A percentile compares a stretch with the other conserved stretches of the same genome.
Conservation (phyloP, 1,140 invertebrate genomes). For the Drosophila serrata region DNA sequence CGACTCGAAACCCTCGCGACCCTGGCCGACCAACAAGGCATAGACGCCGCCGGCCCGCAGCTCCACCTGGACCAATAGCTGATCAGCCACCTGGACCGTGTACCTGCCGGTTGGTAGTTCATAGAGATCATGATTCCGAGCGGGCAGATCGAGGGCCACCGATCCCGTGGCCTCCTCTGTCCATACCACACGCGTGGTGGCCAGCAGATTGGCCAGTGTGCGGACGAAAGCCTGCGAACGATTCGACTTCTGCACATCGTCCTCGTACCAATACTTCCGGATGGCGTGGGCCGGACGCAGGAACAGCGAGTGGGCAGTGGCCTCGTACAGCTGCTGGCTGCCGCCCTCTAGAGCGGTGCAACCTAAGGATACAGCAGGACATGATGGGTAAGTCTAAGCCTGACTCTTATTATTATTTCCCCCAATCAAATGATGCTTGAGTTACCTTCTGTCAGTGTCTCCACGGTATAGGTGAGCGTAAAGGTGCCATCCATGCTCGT, state of each 20-base stretch:
- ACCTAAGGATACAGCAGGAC: not conserved
- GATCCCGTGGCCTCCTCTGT: slow-evolving; percentile 26
- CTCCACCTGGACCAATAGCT: slow-evolving; percentile 6
- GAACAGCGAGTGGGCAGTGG: slow-evolving; percentile 85
- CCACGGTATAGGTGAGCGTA: slow-evolving; percentile 52
- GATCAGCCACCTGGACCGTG: slow-evolving; percentile 20
- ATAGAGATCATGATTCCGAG: slow-evolving; percentile 59
- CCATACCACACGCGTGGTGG: slow-evolving; percentile 57
- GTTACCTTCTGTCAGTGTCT: slow-evolving; percentile 48
- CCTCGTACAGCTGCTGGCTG: slow-evolving; percentile 56
- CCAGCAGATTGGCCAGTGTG: slow-evolving; percentile 59
- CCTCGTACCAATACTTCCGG: slow-evolving; percentile 56
- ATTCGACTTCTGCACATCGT: slow-evolving; percentile 72
- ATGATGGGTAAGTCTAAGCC: not conserved
- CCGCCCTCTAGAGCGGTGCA: slow-evolving; percentile 42
- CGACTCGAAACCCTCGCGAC: slow-evolving; percentile 17
- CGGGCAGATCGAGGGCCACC: slow-evolving; percentile 44
- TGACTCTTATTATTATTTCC: not conserved
- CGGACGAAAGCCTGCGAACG: slow-evolving; percentile 59
- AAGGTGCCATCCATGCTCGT: slow-evolving; percentile 51
- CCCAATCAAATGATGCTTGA: not conserved
- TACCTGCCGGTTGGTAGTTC: slow-evolving; percentile 54
- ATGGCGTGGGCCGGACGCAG: slow-evolving; percentile 71
- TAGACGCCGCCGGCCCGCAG: slow-evolving; percentile 87
- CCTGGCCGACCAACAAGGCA: slow-evolving; percentile 85